Percentiles rank a stretch among this genome's conserved stretches.
Evolutionary conservation across 2,113 vertebrate genomes (phyloP).

Genomic region (pig (Sus scrofa)): T2T-Sscrofa CM000817.6:150393501-150394000

Average conservation of each 20-base stretch:
- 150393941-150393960: not conserved
- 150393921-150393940: constrained; percentile 22
- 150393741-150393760: constrained; percentile 40
- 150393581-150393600: not conserved
- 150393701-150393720: constrained; percentile 45
- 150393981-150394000: not conserved
- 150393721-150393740: constrained; percentile 5
- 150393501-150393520: not conserved
- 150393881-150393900: constrained; percentile 26
- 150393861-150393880: not conserved
- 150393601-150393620: not conserved
- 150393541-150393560: not conserved
- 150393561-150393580: not conserved
- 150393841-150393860: not conserved
- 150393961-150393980: not conserved
- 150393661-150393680: constrained; percentile 47
- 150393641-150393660: constrained; percentile 8
- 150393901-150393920: not conserved
- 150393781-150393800: not conserved
- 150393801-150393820: not conserved
- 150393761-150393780: not conserved
- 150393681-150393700: not conserved
- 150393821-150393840: not conserved
- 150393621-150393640: not conserved
- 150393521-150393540: not conserved